Evolutionary conservation across 1,140 invertebrate genomes (phyloP).

Genomic region (Drosophila ercepeae): DNA sequence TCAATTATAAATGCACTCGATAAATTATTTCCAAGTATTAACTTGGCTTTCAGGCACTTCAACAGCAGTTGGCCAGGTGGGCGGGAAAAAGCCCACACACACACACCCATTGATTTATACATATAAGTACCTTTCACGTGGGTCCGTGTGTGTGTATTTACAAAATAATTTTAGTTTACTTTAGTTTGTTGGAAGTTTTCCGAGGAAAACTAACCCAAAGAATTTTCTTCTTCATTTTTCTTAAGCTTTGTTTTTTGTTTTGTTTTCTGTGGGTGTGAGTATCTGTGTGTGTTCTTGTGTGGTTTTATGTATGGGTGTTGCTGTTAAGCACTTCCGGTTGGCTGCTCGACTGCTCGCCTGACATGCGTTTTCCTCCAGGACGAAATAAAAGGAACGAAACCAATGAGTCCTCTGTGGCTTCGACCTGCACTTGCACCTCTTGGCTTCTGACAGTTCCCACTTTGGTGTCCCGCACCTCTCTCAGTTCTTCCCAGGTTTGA

Average conservation of each 20-base stretch:
- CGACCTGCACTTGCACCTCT: constrained; percentile 56
- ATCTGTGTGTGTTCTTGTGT: constrained; percentile 1
- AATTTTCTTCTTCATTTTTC: constrained; percentile 25
- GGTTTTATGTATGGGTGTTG: constrained; percentile 30
- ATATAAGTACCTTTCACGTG: constrained; percentile 10
- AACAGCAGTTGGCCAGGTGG: constrained; percentile 37
- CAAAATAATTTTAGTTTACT: constrained; percentile 61
- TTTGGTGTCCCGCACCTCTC: background rate
- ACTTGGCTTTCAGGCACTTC: constrained; percentile 67
- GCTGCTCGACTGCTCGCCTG: constrained; percentile 52
- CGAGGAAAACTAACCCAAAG: constrained; percentile 20
- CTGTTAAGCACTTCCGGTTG: constrained; percentile 71
- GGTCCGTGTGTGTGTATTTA: constrained; percentile 49
- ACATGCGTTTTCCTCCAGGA: constrained; percentile 56
- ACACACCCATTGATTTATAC: constrained; percentile 12
- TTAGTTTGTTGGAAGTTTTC: constrained; percentile 46
- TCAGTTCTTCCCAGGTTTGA: constrained; percentile 33
- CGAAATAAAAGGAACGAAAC: background rate
- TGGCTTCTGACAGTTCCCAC: constrained; percentile 57
- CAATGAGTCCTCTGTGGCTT: constrained; percentile 1
- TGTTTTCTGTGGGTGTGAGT: constrained; percentile 7
- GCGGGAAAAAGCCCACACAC: constrained; percentile 6
- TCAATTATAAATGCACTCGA: constrained; percentile 77
- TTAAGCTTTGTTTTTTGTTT: constrained; percentile 46
- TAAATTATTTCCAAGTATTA: constrained; percentile 73